Percentiles rank a stretch among this genome's conserved stretches.
These are phyloP conservation scores for Cavia aperea DNA, from an alignment of 2,113 vertebrate genomes.

Conservation along the genomic window DNA sequence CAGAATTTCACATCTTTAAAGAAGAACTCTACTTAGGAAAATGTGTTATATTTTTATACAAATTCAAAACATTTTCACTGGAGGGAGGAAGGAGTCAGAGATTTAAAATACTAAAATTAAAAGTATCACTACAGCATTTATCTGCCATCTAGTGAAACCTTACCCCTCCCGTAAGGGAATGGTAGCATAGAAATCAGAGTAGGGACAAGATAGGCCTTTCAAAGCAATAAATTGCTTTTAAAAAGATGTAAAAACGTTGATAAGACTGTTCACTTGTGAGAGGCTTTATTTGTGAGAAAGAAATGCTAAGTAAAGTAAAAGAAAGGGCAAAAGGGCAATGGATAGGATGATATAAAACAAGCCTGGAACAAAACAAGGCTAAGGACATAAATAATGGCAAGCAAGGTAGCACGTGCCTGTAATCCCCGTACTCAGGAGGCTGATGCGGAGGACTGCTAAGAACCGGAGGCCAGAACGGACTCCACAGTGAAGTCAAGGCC, in stretches of 20 bases:
- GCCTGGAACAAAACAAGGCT: too few relatives aligned
- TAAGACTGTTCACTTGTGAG: not conserved
- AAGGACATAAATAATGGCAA: not conserved
- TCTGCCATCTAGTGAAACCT: not conserved
- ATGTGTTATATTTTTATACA: constrained; percentile 46
- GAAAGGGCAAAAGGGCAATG: not conserved
- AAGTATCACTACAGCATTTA: not conserved
- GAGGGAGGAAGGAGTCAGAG: not conserved
- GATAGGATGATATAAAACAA: not conserved
- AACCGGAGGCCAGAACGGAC: not conserved
- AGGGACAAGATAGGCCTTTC: not conserved
- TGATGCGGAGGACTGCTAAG: not conserved
- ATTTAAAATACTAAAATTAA: not conserved
- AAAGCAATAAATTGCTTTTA: not conserved
- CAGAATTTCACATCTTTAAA: constrained; percentile 58
- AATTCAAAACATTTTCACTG: constrained; percentile 42
- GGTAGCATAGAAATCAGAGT: not conserved
- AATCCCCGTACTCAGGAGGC: not conserved
- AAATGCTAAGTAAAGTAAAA: not conserved
- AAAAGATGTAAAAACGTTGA: not conserved
- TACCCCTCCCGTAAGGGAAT: constrained; percentile 8
- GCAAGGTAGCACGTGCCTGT: not conserved
- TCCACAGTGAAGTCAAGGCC: not conserved
- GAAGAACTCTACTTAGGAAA: constrained; percentile 50
- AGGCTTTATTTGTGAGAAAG: not conserved